phyloP scores from a whole-genome alignment of 2,888 invertebrate genomes.

The Saturnia japonica region DNA sequence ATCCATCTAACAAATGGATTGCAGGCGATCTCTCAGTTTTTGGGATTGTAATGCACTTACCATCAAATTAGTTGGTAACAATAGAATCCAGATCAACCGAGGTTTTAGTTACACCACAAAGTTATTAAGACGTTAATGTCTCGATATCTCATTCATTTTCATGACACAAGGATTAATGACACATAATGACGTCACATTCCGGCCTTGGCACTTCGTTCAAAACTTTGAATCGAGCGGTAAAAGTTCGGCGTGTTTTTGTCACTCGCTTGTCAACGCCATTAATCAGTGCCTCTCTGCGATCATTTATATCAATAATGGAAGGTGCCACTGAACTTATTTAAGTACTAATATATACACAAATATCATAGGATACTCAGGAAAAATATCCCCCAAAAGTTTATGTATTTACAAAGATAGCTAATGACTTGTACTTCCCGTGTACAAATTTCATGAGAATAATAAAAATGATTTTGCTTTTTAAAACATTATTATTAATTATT shows the following conservation, averaged over 20 bases:
- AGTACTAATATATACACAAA: neutral
- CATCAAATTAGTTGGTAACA: neutral
- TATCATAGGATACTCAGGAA: neutral
- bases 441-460: too few relatives aligned
- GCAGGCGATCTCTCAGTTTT: too few relatives aligned
- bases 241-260: constrained; percentile 23
- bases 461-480: too few relatives aligned
- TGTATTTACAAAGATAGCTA: too few relatives aligned
- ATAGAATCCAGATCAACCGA: neutral
- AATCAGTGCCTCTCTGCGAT: constrained; percentile 20
- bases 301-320: constrained; percentile 23
- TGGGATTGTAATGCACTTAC: too few relatives aligned
- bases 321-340: constrained; percentile 10
- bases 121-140: neutral
- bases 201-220: constrained; percentile 22
- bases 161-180: constrained; percentile 18
- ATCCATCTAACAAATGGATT: too few relatives aligned
- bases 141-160: constrained; percentile 5
- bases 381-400: too few relatives aligned
- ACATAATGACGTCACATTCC: constrained; percentile 13
- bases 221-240: constrained; percentile 20
- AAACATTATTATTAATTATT: too few relatives aligned
- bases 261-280: constrained; percentile 21
- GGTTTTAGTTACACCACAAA: neutral
- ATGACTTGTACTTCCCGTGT: too few relatives aligned